These are phyloP conservation scores for Anodontia alba DNA, from an alignment of 2,888 invertebrate genomes.

Conservation along the genomic window DNA sequence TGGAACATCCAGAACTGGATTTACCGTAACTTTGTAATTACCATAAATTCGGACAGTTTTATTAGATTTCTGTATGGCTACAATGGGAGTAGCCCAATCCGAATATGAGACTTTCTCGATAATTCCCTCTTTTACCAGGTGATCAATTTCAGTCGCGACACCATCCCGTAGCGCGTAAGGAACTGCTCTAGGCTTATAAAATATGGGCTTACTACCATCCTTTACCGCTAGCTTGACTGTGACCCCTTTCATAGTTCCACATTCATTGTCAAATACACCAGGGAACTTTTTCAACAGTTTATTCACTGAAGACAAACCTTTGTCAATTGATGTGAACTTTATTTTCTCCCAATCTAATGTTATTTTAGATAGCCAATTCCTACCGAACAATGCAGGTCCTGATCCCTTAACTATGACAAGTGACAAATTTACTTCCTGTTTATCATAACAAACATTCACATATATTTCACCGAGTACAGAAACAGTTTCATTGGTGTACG, in stretches of 20 bases:
- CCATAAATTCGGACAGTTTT: constrained; percentile 41
- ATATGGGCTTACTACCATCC: constrained; percentile 5
- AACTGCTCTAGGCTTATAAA: constrained; percentile 28
- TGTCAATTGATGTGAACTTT: neutral
- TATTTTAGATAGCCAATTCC: constrained; percentile 23
- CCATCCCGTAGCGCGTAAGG: constrained; percentile 28
- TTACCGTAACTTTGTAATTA: constrained; percentile 52
- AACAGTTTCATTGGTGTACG: constrained; percentile 21
- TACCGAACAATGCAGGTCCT: constrained; percentile 26
- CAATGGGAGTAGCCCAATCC: constrained; percentile 36
- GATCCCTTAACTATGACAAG: constrained; percentile 27
- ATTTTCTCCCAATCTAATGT: constrained; percentile 21
- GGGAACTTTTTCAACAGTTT: neutral
- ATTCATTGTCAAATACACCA: constrained; percentile 2
- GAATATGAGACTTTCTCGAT: constrained; percentile 22
- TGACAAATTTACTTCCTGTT: neutral
- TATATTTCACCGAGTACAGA: constrained; percentile 1
- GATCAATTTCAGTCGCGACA: constrained; percentile 23
- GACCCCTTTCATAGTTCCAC: neutral
- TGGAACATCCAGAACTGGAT: constrained; percentile 16
- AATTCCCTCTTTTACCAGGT: constrained; percentile 19
- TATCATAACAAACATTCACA: constrained; percentile 15
- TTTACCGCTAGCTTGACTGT: neutral
- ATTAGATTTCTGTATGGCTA: constrained; percentile 8
- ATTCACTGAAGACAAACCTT: neutral